Evolutionary conservation across 2,113 vertebrate genomes (phyloP).

Genomic region (Corapipo altera): DNA sequence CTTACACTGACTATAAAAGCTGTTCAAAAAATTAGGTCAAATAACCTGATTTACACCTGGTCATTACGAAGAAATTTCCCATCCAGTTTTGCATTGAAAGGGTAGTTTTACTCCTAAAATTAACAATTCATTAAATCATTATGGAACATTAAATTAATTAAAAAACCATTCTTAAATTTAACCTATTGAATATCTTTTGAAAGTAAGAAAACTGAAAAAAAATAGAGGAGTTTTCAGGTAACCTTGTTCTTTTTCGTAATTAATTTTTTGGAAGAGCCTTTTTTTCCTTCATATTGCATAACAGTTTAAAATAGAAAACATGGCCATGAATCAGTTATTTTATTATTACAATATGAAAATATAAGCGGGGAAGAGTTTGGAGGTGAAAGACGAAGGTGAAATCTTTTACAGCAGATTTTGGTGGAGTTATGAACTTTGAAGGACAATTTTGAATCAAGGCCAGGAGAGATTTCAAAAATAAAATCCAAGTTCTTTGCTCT

Average conservation of each 20-base stretch:
- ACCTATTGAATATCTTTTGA: not conserved
- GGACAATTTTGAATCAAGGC: not conserved
- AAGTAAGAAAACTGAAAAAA: not conserved
- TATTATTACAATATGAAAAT: not conserved
- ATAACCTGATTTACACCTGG: not conserved
- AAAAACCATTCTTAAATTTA: too few relatives aligned
- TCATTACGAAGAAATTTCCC: not conserved
- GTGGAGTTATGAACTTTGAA: not conserved
- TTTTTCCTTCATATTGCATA: not conserved
- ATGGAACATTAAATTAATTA: too few relatives aligned
- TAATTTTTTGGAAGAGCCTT: not conserved
- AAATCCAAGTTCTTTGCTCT: not conserved
- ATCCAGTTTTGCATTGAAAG: not conserved
- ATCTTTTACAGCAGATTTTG: not conserved
- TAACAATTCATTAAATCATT: too few relatives aligned
- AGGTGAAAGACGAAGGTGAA: not conserved
- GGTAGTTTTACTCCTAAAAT: not conserved
- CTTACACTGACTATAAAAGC: not conserved
- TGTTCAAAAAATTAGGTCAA: not conserved
- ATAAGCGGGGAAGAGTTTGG: fast-evolving
- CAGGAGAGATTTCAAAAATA: not conserved
- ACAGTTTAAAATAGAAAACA: fast-evolving
- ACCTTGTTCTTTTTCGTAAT: not conserved
- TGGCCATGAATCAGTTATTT: not conserved
- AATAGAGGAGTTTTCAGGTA: not conserved